These are phyloP conservation scores for Lydus trimaculatus DNA, from an alignment of 2,888 invertebrate genomes.

Conservation along the genomic window DNA sequence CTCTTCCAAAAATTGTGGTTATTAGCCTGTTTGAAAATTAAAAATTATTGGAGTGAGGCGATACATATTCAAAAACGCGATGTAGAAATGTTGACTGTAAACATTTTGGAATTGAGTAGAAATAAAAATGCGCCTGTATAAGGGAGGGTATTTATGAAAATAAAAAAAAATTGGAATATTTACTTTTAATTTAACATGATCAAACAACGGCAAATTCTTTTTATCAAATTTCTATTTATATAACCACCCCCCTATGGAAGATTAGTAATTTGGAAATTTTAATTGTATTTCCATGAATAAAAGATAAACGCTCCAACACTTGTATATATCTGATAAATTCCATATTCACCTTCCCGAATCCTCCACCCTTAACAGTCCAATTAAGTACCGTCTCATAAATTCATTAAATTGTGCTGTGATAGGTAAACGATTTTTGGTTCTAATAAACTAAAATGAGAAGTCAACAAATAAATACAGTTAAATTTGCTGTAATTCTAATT, in stretches of 20 bases:
- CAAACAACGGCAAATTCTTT: background rate
- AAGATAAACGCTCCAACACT: background rate
- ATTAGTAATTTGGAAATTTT: background rate
- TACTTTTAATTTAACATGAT: background rate
- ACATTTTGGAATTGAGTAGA: background rate
- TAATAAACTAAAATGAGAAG: background rate
- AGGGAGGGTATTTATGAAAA: background rate
- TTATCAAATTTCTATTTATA: background rate
- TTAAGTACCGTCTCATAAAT: background rate
- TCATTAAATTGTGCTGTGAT: background rate
- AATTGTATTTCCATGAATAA: background rate
- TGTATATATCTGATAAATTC: background rate
- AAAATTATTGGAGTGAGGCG: background rate
- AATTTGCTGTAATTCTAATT: conserved; percentile 1
- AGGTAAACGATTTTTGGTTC: background rate
- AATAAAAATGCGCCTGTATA: background rate
- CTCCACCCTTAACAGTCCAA: background rate
- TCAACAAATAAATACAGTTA: background rate
- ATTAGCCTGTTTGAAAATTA: too few species aligned
- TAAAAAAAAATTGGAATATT: background rate
- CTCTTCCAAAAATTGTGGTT: too few species aligned
- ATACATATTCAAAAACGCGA: background rate
- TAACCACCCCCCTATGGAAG: background rate
- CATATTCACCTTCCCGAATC: too few species aligned
- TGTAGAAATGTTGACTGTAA: background rate